Evolutionary conservation across 1,140 invertebrate genomes (phyloP), one percentile per base, ranked within the genome.

Genomic region (Lycorma delicatula): DNA sequence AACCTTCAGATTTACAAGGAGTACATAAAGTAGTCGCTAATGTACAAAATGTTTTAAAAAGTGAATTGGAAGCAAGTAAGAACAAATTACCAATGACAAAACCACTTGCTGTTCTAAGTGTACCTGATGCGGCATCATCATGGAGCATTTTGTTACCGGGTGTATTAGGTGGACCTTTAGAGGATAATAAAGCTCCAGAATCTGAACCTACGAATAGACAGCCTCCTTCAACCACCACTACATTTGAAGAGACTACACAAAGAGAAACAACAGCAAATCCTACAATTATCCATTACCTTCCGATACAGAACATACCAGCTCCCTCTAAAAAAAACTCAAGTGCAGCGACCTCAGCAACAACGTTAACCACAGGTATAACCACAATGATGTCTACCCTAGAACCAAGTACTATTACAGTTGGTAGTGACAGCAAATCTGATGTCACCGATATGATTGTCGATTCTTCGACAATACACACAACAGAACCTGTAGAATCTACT

Each of bases 11-110:
- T 23, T 76, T 81, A 46, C 81, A 80, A 58, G 81, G 86, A 71
- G 84, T 90, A 2, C 81, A 87, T 59, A 86, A 83, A 59, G 85
- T 91, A 5, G 83, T 91, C 0, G 80, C 81, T 44, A 89, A 85
- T 65, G 87, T 91, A 2, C 86, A 91, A 67, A 87, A 81, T 70
- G 86, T 91, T 12, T 69, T 91, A 0, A 87, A 87, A 72, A 80
- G 81, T 38, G 85, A 89, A 73, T 80, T 89, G 68, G 81, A 82
- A 65, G 77, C 77, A 3, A 74, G 79, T 50, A 81, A 77, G 66
- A 82, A 77, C 51, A 85, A 83, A 68, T 78, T 77, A 13, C 70
- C 74, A 0, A 73, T 76, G 27, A 74, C 80, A 12, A 70, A 72
- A 28, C 70, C 73, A 0, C 26, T 58, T 18, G 56, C 63, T 11